Evolutionary conservation across 2,113 vertebrate species (phyloP).

Genomic region (Microcebus ravelobensis): DNA sequence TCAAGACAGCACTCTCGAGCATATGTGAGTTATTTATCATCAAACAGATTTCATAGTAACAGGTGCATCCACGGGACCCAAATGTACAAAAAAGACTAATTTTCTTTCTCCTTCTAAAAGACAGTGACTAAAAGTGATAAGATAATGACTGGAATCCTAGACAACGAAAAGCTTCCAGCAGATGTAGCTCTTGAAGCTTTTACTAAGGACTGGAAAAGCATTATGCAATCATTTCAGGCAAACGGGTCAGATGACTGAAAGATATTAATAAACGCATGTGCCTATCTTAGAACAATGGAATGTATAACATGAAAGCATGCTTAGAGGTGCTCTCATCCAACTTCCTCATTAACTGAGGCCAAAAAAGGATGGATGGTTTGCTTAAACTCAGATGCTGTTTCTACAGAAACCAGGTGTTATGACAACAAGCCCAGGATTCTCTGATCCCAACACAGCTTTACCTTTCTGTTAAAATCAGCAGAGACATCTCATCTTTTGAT

Average conservation of each 20-base stretch:
- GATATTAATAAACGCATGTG: conserved; percentile 25
- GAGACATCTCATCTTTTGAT: background rate
- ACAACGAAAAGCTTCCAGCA: conserved; percentile 70
- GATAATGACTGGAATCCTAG: conserved; percentile 71
- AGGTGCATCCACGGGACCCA: conserved; percentile 61
- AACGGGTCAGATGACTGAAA: background rate
- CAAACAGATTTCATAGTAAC: conserved; percentile 76
- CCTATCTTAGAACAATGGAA: conserved; percentile 57
- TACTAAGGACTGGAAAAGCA: conserved; percentile 43
- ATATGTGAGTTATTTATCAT: conserved; percentile 80
- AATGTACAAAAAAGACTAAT: conserved; percentile 73
- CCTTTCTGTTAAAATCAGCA: conserved; percentile 26
- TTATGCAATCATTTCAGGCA: conserved; percentile 9
- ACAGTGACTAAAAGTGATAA: conserved; percentile 70
- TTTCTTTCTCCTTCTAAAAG: conserved; percentile 72
- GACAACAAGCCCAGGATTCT: background rate
- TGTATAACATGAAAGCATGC: background rate
- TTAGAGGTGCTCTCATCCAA: background rate
- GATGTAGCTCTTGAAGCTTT: conserved; percentile 79
- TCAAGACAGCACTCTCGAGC: conserved; percentile 63
- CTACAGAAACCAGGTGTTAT: background rate
- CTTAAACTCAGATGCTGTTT: conserved; percentile 21
- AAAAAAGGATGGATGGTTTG: background rate
- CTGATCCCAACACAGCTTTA: background rate
- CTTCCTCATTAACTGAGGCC: conserved; percentile 10